Percentiles rank a stretch among this genome's conserved stretches.
These are phyloP conservation scores for Lycocorax pyrrhopterus DNA, from an alignment of 2,113 vertebrate species.

Conservation along the genomic window DNA sequence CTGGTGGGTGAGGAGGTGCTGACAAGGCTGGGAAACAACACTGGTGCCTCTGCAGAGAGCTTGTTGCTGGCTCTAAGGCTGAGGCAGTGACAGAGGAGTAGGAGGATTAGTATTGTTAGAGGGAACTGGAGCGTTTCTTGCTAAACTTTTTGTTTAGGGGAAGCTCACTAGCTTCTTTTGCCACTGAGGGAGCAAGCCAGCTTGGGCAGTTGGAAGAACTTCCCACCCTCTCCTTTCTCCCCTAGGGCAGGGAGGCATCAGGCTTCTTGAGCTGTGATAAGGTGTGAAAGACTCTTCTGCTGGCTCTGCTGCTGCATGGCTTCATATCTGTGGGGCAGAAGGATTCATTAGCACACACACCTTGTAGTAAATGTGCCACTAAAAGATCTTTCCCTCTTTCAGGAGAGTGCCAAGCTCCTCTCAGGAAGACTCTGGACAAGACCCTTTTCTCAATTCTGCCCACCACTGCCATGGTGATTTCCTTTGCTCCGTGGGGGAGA, in stretches of 20 bases:
- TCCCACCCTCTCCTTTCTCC: not conserved
- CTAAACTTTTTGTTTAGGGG: not conserved
- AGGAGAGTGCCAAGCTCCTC: not conserved
- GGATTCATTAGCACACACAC: not conserved
- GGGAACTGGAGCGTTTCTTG: not conserved
- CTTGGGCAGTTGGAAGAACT: not conserved
- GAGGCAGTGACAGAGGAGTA: not conserved
- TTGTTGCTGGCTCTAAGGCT: not conserved
- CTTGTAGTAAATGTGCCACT: not conserved
- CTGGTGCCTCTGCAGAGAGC: not conserved
- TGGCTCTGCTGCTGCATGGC: not conserved
- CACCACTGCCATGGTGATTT: not conserved
- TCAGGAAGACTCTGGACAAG: not conserved
- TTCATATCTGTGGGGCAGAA: not conserved
- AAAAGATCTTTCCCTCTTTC: not conserved
- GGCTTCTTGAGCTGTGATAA: not conserved
- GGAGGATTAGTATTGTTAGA: not conserved
- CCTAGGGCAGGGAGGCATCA: not conserved
- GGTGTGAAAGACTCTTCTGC: not conserved
- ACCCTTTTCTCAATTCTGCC: not conserved
- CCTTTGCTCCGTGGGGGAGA: not conserved
- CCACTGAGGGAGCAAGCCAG: not conserved
- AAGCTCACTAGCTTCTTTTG: not conserved
- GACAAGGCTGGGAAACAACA: not conserved
- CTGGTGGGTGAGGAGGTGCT: constrained; percentile 2